Percentiles rank a stretch among this genome's conserved stretches.
phyloP scores from a whole-genome alignment of 1,140 invertebrate species.

The Ganaspis sp. region DNA sequence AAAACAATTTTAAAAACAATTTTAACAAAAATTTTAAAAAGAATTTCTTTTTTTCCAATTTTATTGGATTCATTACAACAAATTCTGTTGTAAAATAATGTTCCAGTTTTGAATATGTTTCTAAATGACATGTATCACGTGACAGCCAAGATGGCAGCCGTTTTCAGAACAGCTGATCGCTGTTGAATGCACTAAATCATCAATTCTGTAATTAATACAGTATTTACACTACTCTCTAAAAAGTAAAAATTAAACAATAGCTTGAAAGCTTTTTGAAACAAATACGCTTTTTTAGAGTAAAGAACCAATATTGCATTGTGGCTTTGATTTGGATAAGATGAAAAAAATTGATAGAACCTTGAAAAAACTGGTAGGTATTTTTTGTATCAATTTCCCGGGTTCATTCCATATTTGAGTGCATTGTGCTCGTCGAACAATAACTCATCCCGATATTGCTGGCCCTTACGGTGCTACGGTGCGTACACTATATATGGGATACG shows the following conservation, averaged over 20 bases:
- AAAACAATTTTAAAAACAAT: no score
- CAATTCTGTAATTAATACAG: neutral
- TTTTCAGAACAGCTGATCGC: no score
- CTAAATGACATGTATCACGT: no score
- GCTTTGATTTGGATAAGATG: conserved; percentile 24
- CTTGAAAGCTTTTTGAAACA: neutral
- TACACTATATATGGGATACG: conserved; percentile 9
- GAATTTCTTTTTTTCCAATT: no score
- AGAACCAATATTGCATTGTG: neutral
- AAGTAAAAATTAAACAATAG: neutral
- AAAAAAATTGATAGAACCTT: conserved; percentile 60
- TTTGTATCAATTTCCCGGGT: conserved; percentile 66
- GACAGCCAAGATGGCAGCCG: no score
- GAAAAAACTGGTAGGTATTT: conserved; percentile 52
- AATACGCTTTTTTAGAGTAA: neutral
- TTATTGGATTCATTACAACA: no score
- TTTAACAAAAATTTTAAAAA: no score
- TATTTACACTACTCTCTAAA: neutral
- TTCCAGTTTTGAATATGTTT: no score
- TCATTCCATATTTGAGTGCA: conserved; percentile 68
- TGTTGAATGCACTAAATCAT: neutral
- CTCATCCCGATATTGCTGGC: conserved; percentile 69
- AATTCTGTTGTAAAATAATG: no score
- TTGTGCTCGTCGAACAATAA: conserved; percentile 68
- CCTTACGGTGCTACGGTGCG: conserved; percentile 35